Evolutionary conservation across 2,113 vertebrate genomes (phyloP).

Genomic region (Diphyllodes magnificus): DNA sequence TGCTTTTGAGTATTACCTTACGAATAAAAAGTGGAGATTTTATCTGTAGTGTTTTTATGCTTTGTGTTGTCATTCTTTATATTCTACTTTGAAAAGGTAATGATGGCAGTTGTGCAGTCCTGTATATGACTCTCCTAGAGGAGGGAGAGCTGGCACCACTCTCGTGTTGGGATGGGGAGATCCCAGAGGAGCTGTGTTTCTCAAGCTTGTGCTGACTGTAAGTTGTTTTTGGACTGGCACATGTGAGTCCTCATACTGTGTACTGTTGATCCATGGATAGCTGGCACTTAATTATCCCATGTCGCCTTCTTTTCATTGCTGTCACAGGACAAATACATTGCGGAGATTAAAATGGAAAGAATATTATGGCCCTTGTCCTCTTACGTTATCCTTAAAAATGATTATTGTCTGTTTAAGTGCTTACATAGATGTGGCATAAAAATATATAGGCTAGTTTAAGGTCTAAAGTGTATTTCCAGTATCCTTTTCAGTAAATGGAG

Average conservation of each 20-base stretch:
- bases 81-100: neutral
- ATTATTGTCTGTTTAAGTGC: neutral
- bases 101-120: neutral
- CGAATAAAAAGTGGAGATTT: neutral
- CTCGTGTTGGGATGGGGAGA: neutral
- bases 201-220: neutral
- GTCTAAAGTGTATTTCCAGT: neutral
- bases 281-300: neutral
- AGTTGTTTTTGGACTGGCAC: neutral
- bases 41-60: neutral
- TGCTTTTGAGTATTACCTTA: neutral
- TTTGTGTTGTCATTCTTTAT: neutral
- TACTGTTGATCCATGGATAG: neutral
- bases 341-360: neutral
- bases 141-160: neutral
- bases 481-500: neutral
- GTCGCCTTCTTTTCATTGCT: neutral
- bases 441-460: neutral
- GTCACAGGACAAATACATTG: neutral
- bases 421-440: neutral
- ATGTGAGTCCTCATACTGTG: neutral
- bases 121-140: neutral
- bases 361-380: neutral
- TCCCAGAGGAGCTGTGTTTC: neutral
- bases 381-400: neutral